Evolutionary conservation across 2,113 vertebrate genomes (phyloP), one percentile per base, ranked within the genome.

Genomic region (Antennarius striatus): DNA sequence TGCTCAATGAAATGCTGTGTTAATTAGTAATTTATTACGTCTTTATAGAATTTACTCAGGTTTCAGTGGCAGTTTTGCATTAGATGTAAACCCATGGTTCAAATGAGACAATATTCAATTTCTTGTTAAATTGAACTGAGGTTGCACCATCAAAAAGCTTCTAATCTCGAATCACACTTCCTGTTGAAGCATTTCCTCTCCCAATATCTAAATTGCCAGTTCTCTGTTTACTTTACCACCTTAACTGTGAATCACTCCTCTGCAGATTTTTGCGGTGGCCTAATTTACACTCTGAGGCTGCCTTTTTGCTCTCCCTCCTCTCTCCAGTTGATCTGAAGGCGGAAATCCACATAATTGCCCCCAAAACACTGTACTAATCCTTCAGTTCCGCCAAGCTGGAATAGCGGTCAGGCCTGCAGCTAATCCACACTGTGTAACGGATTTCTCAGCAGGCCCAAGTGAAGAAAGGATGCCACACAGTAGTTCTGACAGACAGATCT

Each of bases 271-370:
- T 70, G 63, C 15, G 45, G 45, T 22, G 14, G 39, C 78, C 72
- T 79, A 29, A 69, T 68, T 86, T 84, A 59, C 54, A 56, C 58
- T 79, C 39, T 28, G 49, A 73, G 72, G 60, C 63, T 59, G 64
- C 56, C 43, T 63, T 32, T 77, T 66, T 61, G 62, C 45, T 50
- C 43, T 30, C 56, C 30, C 58, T 53, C 55, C 32, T 29, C 29
- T 65, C 43, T 52, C 28, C 66, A 30, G 15, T 17, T 81, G 61
- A 83, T 81, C 73, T 73, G 63, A 79, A 66, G 66, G 28, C 80
- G 79, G 69, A 88, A 89, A 89, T 87, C 86, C 87, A 83, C 74
- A 80, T 87, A 89, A 88, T 85, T 90, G 75, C 78, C 76, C 75
- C 81, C 80, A 81, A 85, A 89, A 82, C 86, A 73, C 74, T 49